Evolutionary conservation across 1,140 invertebrate species (phyloP), one percentile per base, ranked within the genome.

Genomic region (Macrocentrus cingulum): DNA sequence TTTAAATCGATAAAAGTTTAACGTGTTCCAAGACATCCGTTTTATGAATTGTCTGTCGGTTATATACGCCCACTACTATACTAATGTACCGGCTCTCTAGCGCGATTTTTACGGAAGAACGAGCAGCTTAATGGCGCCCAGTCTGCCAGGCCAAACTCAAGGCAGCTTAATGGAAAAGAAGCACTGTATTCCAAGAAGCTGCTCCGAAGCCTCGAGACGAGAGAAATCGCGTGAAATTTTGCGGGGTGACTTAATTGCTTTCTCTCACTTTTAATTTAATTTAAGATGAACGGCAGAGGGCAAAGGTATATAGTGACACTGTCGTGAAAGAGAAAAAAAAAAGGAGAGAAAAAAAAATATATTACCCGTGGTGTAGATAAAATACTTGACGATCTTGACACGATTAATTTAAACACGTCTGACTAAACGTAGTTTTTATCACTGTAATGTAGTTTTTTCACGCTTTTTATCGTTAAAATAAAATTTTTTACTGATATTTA

Each of bases 181-280:
- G 65, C 64, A 66, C 65, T 66, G 67, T 64, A 68, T 68, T 66
- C 66, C 68, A 57, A 61, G 65, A 62, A 64, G 61, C 65, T n/a
- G n/a, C n/a, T 65, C 29, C 54, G 61, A 59, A 51, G 36, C 5
- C 46, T 68, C 61, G 64, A 18, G 18, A 56, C 32, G 55, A 48
- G 48, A n/a, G n/a, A n/a, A n/a, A 66, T 65, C 64, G 64, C 66
- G 66, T 65, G 63, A 68, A 68, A 71, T 72, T 75, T 71, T 69
- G 65, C 68, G 70, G 71, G 75, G 74, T 67, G 66, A 60, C 74
- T 77, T 77, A 76, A 77, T 76, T 74, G 74, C 66, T 72, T 76
- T 69, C 66, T 62, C 66, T 66, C 60, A 71, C 67, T 72, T 75
- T 76, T 75, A 72, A 75, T 62, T 62, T 50, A 62, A 59, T 59